Evolutionary conservation across 2,113 vertebrate species (phyloP).

Genomic region (Nanorana parkeri): DNA sequence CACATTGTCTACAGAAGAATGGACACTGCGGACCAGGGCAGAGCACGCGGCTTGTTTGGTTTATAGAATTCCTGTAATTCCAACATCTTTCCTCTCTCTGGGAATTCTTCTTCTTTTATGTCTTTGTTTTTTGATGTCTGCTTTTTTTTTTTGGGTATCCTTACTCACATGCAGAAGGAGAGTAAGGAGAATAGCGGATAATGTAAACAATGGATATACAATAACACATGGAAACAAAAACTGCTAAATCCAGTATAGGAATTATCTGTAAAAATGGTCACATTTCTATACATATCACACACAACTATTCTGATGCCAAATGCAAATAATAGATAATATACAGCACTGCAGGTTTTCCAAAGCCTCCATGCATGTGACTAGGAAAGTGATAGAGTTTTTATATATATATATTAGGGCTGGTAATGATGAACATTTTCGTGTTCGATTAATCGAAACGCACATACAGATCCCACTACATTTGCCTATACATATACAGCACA

Average conservation of each 20-base stretch:
- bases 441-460: too few species aligned
- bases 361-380: too few species aligned
- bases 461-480: too few species aligned
- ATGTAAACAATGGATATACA: neutral
- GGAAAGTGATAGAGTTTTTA: too few species aligned
- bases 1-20: slow-evolving; percentile 50
- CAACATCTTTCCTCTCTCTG: slow-evolving; percentile 55
- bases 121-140: slow-evolving; percentile 40
- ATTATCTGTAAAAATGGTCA: neutral
- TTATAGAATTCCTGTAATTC: slow-evolving; percentile 53
- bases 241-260: neutral
- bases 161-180: neutral
- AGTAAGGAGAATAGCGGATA: neutral
- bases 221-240: neutral
- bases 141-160: slow-evolving; percentile 2
- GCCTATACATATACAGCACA: too few species aligned
- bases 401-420: too few species aligned
- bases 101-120: slow-evolving; percentile 44
- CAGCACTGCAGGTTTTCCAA: too few species aligned
- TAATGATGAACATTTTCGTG: too few species aligned
- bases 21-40: slow-evolving; percentile 24
- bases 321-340: too few species aligned
- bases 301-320: too few species aligned
- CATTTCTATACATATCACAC: too few species aligned
- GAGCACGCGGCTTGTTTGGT: slow-evolving; percentile 42